phyloP scores from a whole-genome alignment of 2,797 vertebrate species.

The Rhynchonycteris naso region DNA sequence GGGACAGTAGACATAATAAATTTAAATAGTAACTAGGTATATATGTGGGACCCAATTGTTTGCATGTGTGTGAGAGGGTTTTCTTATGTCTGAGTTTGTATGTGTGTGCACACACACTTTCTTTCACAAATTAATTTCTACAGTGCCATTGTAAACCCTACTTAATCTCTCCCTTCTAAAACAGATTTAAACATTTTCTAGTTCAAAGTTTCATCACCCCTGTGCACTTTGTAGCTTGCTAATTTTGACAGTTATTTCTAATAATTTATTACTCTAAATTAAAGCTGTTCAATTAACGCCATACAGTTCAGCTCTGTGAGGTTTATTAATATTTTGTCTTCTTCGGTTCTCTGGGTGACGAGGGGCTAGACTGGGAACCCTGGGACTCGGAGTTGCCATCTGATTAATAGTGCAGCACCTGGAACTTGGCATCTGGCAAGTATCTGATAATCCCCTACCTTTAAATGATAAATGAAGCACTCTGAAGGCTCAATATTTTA shows the following conservation, averaged over 20 bases:
- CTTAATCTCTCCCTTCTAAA: neutral
- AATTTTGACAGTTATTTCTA: slow-evolving; percentile 11
- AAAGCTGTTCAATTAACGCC: slow-evolving; percentile 19
- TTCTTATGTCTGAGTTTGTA: neutral
- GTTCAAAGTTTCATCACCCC: neutral
- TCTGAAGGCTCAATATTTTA: neutral
- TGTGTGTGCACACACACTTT: neutral
- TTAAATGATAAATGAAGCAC: slow-evolving; percentile 29
- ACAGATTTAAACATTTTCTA: slow-evolving; percentile 4
- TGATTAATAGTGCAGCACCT: slow-evolving; percentile 8
- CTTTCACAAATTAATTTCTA: slow-evolving; percentile 24
- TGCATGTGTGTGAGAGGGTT: fast-evolving
- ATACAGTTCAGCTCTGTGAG: neutral
- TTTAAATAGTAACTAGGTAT: neutral
- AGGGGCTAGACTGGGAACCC: neutral
- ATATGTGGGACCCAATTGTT: neutral
- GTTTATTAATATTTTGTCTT: slow-evolving; percentile 37
- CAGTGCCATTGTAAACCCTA: neutral
- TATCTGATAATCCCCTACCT: slow-evolving; percentile 7
- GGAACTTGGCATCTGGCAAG: slow-evolving; percentile 30
- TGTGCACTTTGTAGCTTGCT: neutral
- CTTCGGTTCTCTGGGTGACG: neutral
- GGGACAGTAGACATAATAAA: neutral
- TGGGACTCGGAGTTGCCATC: neutral
- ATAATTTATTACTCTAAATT: slow-evolving; percentile 11